A percentile compares a stretch with the other conserved stretches of the same genome.
Evolutionary conservation across 2,888 invertebrate genomes (phyloP).

Genomic region (Eilema griseolum): DNA sequence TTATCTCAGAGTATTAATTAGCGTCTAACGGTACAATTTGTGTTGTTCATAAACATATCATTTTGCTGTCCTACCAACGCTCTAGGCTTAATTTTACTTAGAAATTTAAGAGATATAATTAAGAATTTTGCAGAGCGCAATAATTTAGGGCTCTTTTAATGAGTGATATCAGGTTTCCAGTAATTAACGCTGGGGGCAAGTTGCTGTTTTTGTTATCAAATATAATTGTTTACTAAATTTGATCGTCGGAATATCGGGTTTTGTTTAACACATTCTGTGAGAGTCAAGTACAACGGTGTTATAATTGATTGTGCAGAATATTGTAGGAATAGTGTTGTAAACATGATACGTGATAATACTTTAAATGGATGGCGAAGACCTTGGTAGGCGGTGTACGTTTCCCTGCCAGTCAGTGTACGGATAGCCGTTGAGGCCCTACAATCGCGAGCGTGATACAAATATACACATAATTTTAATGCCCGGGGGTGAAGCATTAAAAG

Average conservation of each 20-base stretch:
- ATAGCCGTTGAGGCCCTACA: conserved; percentile 82
- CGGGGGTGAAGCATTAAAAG: conserved; percentile 87
- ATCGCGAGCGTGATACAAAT: conserved; percentile 86
- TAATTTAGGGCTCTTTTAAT: conserved; percentile 85
- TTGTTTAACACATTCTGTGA: conserved; percentile 30
- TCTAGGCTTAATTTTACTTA: conserved; percentile 84
- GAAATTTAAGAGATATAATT: conserved; percentile 87
- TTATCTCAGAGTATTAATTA: conserved; percentile 76
- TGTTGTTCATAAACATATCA: conserved; percentile 85
- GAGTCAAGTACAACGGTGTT: not conserved
- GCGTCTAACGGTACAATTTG: conserved; percentile 78
- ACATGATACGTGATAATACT: conserved; percentile 56
- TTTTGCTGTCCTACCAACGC: conserved; percentile 80
- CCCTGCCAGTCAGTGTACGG: conserved; percentile 60
- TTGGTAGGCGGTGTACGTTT: conserved; percentile 78
- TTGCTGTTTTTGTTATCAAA: conserved; percentile 78
- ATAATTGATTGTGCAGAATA: conserved; percentile 17
- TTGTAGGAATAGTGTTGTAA: conserved; percentile 40
- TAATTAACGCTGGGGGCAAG: conserved; percentile 82
- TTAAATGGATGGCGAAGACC: conserved; percentile 72
- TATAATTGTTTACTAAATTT: conserved; percentile 56
- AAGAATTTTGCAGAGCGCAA: conserved; percentile 84
- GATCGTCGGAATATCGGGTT: conserved; percentile 30
- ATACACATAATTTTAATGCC: conserved; percentile 87
- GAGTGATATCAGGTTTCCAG: conserved; percentile 85